These are phyloP conservation scores for Euplexia lucipara DNA, from an alignment of 2,888 invertebrate genomes.

Conservation along the genomic window DNA sequence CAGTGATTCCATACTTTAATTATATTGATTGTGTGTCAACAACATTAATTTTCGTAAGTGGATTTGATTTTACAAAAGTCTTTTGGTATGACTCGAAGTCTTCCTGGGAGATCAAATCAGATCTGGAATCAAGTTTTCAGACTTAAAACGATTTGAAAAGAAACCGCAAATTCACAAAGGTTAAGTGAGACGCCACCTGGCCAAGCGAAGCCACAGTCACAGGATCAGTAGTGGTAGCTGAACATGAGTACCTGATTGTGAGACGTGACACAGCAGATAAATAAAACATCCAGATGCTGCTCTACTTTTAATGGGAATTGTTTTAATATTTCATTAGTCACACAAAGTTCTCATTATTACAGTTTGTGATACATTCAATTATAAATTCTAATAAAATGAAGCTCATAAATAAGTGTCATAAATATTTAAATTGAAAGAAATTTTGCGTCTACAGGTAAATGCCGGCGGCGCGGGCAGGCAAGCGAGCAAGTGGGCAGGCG, in stretches of 20 bases:
- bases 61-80: too few relatives aligned
- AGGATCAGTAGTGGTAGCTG: too few relatives aligned
- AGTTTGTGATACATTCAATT: constrained; percentile 29
- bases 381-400: constrained; percentile 43
- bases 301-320: background rate
- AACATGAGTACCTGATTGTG: too few relatives aligned
- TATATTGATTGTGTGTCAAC: background rate
- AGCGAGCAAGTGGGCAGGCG: too few relatives aligned
- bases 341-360: constrained; percentile 2
- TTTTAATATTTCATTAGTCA: constrained; percentile 16
- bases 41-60: background rate
- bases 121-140: background rate
- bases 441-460: constrained; percentile 3
- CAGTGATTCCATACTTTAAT: background rate
- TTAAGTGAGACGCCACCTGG: background rate
- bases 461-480: background rate
- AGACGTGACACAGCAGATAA: too few relatives aligned
- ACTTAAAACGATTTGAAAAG: background rate
- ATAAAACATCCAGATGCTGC: background rate
- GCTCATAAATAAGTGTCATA: constrained; percentile 42
- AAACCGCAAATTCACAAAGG: background rate
- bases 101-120: background rate
- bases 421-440: constrained; percentile 46
- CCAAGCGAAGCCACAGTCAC: too few relatives aligned
- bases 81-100: background rate